Conservation (phyloP, 2,888 invertebrate genomes). For the Seira ritae region DNA sequence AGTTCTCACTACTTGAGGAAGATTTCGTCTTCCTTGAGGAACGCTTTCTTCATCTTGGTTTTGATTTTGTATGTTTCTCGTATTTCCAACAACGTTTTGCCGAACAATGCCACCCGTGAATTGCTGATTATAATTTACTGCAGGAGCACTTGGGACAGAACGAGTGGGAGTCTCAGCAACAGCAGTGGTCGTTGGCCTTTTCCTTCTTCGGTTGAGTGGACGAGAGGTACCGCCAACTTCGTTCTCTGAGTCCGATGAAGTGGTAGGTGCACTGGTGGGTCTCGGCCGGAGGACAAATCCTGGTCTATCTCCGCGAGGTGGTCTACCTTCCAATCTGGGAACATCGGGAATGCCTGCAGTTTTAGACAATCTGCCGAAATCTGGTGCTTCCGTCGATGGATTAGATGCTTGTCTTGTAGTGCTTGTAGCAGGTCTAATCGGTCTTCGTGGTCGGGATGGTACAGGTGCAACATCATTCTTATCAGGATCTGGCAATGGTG, state of each 20-base stretch:
- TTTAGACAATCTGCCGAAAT: background rate
- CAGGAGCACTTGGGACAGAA: no score
- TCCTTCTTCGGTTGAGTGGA: constrained; percentile 30
- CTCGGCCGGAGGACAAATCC: constrained; percentile 43
- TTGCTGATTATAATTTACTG: constrained; percentile 14
- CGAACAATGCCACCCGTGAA: constrained; percentile 8
- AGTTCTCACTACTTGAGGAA: background rate
- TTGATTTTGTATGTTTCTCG: no score
- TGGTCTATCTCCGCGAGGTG: constrained; percentile 29
- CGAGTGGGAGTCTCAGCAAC: no score
- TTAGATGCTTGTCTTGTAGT: constrained; percentile 22
- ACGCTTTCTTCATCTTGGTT: no score
- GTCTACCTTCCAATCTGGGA: no score
- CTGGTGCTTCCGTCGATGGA: constrained; percentile 29
- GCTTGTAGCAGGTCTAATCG: no score
- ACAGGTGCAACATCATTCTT: background rate
- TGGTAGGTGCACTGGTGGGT: constrained; percentile 9
- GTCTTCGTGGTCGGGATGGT: constrained; percentile 20
- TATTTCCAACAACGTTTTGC: constrained; percentile 1
- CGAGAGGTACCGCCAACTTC: constrained; percentile 15
- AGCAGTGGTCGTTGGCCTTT: constrained; percentile 33
- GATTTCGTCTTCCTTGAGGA: background rate
- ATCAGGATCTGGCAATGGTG: no score
- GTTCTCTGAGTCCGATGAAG: background rate
- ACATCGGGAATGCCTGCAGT: no score